Conservation (phyloP, 2,888 invertebrate species). For the Amphipyra tragopoginis region DNA sequence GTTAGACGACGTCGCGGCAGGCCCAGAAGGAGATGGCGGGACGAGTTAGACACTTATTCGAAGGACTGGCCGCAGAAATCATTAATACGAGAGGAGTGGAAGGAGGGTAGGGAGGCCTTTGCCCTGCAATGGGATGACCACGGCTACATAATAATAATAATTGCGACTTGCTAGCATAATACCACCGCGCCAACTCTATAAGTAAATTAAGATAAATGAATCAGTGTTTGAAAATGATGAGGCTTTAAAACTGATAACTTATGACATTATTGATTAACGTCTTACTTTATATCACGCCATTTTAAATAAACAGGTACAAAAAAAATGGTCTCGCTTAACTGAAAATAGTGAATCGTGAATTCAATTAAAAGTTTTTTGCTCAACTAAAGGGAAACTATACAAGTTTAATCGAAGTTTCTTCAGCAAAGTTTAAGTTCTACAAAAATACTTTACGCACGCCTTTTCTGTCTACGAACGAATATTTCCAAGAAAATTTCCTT, state of each 20-base stretch:
- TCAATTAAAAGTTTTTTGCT: slow-evolving; percentile 55
- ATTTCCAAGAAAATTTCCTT: slow-evolving; percentile 7
- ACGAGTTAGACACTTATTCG: no score
- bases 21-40: no score
- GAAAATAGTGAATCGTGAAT: slow-evolving; percentile 47
- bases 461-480: slow-evolving; percentile 18
- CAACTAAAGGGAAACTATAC: slow-evolving; percentile 42
- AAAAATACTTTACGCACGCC: slow-evolving; percentile 36
- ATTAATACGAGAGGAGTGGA: no score
- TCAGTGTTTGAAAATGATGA: no score
- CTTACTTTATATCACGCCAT: background rate
- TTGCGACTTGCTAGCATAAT: no score
- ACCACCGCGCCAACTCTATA: no score
- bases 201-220: no score
- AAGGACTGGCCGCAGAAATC: no score
- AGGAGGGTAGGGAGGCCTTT: no score
- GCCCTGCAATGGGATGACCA: no score
- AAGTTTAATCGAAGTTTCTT: slow-evolving; percentile 52
- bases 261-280: background rate
- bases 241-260: background rate
- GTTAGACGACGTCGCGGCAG: no score
- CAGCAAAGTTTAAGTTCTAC: slow-evolving; percentile 22
- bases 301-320: slow-evolving; percentile 12
- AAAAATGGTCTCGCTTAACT: slow-evolving; percentile 18
- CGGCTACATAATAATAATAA: no score